phyloP scores from a whole-genome alignment of 1,140 invertebrate species.

The Drosophila punjabiensis region DNA sequence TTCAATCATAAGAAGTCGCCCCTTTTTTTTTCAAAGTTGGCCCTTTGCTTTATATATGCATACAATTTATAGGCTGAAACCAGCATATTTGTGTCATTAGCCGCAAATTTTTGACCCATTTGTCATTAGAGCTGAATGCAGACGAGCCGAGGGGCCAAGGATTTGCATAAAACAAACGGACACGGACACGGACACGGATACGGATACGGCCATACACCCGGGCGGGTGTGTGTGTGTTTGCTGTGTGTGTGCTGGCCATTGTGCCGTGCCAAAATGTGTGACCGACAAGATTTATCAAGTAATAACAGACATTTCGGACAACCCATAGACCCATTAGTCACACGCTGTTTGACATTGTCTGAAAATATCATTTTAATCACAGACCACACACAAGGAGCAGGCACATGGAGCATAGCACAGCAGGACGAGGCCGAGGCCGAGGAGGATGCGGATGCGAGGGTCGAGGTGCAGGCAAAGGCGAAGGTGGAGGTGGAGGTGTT shows the following conservation, averaged over 20 bases:
- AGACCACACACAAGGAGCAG: slow-evolving; percentile 42
- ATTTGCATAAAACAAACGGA: slow-evolving; percentile 80
- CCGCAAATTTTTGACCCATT: slow-evolving; percentile 83
- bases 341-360: slow-evolving; percentile 82
- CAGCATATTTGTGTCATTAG: slow-evolving; percentile 82
- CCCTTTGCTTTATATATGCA: slow-evolving; percentile 71
- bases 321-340: slow-evolving; percentile 83
- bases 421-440: neutral
- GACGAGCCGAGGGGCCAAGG: slow-evolving; percentile 36
- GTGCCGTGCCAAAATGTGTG: slow-evolving; percentile 71
- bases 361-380: slow-evolving; percentile 83
- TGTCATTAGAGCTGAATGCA: slow-evolving; percentile 76
- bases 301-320: slow-evolving; percentile 83
- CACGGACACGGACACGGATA: slow-evolving; percentile 20
- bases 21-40: slow-evolving; percentile 11
- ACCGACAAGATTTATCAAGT: slow-evolving; percentile 83
- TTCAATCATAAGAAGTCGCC: slow-evolving; percentile 68
- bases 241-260: slow-evolving; percentile 39
- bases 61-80: slow-evolving; percentile 74
- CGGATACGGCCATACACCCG: slow-evolving; percentile 10
- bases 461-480: neutral
- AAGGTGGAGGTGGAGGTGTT: neutral
- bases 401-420: slow-evolving; percentile 13
- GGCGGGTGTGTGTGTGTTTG: neutral
- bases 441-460: neutral